phyloP scores from a whole-genome alignment of 2,113 vertebrate genomes.

The Dinomys branickii region DNA sequence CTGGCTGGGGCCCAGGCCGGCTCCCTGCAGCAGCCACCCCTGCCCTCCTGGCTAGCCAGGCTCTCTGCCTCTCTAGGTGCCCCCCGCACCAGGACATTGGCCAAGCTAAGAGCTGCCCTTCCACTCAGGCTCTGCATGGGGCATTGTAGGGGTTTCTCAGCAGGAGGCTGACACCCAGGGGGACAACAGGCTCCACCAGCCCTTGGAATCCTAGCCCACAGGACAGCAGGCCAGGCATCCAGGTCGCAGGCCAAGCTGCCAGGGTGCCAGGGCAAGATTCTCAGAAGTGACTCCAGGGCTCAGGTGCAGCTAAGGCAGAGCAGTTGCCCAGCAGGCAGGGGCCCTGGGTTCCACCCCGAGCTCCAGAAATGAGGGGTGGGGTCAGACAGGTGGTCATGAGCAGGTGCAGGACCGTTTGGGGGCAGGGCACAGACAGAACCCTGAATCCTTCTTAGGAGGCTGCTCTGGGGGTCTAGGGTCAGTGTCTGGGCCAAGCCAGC shows the following conservation, averaged over 20 bases:
- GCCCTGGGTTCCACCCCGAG: background rate
- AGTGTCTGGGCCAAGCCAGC: rapidly evolving
- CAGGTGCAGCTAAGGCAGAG: background rate
- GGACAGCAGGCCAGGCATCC: background rate
- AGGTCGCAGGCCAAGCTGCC: rapidly evolving
- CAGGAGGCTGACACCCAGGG: no score
- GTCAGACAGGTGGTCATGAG: rapidly evolving
- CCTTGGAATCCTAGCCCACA: background rate
- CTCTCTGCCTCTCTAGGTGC: background rate
- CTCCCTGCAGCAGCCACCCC: no score
- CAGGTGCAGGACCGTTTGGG: rapidly evolving
- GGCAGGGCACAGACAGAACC: background rate
- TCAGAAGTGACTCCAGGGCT: rapidly evolving
- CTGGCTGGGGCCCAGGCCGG: background rate
- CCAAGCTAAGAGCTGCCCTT: background rate
- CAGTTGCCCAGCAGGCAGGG: background rate
- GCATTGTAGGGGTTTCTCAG: background rate
- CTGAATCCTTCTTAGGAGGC: rapidly evolving
- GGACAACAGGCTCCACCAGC: background rate
- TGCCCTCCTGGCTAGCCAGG: rapidly evolving
- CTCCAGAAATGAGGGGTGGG: background rate
- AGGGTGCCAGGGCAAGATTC: background rate
- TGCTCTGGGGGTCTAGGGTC: background rate
- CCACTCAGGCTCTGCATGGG: background rate
- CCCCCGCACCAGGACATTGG: no score